phyloP scores from a whole-genome alignment of 2,888 invertebrate genomes.

The Cephalotes varians region DNA sequence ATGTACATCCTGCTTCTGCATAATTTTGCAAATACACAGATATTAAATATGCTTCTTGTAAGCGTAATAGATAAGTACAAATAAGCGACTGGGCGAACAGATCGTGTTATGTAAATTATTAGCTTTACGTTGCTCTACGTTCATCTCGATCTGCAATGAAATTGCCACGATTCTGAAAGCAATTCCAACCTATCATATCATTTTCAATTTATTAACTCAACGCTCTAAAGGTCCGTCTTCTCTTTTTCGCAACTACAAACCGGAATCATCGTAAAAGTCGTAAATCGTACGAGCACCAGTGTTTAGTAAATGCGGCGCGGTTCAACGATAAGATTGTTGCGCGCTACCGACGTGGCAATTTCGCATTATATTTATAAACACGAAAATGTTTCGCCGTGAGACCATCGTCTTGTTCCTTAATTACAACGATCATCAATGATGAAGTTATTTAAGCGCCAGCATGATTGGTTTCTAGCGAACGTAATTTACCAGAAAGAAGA shows the following conservation, averaged over 20 bases:
- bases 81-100: background rate
- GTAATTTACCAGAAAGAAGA: conserved; percentile 14
- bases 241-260: background rate
- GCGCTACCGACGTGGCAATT: background rate
- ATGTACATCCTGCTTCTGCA: background rate
- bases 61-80: conserved; percentile 17
- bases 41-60: background rate
- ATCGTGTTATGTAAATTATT: conserved; percentile 42
- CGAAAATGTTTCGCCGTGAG: conserved; percentile 34
- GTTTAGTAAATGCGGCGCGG: background rate
- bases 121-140: conserved; percentile 1
- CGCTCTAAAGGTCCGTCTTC: background rate
- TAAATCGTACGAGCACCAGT: background rate
- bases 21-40: conserved; percentile 36
- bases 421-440: conserved; percentile 62
- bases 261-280: background rate
- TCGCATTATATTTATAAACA: conserved; percentile 19
- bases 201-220: conserved; percentile 31
- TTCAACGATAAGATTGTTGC: conserved; percentile 36
- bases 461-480: background rate
- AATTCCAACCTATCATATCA: too few species aligned
- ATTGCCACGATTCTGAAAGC: background rate
- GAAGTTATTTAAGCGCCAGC: conserved; percentile 48
- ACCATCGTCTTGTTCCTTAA: conserved; percentile 58
- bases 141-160: background rate